Conservation (phyloP, 2,888 invertebrate genomes). For the Perdita meconis region DNA sequence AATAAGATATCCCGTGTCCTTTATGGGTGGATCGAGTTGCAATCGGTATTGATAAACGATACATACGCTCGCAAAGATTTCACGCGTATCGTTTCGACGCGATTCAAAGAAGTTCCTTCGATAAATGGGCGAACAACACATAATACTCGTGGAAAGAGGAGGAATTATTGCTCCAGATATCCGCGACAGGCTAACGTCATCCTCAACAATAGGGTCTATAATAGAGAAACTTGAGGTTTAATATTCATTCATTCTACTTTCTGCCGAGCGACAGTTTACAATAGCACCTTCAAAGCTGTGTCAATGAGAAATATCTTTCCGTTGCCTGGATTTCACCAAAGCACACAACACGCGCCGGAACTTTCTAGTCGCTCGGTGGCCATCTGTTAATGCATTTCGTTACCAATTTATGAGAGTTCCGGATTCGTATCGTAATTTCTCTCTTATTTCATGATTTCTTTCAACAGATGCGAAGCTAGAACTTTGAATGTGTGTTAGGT, state of each 20-base stretch:
- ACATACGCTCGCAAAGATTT: conserved; percentile 38
- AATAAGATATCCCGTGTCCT: conserved; percentile 59
- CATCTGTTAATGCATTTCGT: conserved; percentile 42
- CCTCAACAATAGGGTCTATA: not conserved
- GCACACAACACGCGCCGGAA: conserved; percentile 26
- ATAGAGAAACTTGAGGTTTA: conserved; percentile 5
- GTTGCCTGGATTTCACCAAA: conserved; percentile 50
- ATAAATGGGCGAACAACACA: conserved; percentile 3
- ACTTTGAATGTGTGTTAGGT: too few species aligned
- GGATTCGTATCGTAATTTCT: conserved; percentile 19
- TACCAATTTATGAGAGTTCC: conserved; percentile 1
- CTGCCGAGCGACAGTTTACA: conserved; percentile 24
- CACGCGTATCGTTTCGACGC: conserved; percentile 6
- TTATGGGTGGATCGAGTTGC: conserved; percentile 67
- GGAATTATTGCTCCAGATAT: not conserved
- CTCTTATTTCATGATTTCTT: not conserved
- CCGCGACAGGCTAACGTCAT: not conserved
- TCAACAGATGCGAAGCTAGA: not conserved
- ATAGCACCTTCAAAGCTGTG: conserved; percentile 27
- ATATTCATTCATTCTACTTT: conserved; percentile 33
- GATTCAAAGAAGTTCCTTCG: conserved; percentile 15
- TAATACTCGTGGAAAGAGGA: conserved; percentile 4
- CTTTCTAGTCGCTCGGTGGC: conserved; percentile 45
- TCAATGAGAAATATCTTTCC: conserved; percentile 46
- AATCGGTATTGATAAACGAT: conserved; percentile 43